phyloP scores from a whole-genome alignment of 2,888 invertebrate genomes.

The Dynastes grantii region DNA sequence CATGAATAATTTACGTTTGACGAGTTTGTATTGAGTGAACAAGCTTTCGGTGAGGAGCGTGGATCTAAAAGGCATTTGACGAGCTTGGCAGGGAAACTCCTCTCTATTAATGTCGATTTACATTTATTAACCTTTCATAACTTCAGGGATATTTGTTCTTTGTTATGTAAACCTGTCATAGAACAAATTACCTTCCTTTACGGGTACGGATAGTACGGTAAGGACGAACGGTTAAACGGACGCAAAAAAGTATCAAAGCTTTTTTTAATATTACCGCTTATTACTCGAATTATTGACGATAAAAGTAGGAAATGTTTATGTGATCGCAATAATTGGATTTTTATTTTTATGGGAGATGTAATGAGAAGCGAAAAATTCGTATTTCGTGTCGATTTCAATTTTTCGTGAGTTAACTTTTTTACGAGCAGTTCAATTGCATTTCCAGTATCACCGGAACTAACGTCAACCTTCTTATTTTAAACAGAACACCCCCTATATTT shows the following conservation, averaged over 20 bases:
- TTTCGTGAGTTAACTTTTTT: no score
- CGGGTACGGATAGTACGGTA: not conserved
- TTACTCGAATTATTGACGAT: not conserved
- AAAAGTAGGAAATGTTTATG: not conserved
- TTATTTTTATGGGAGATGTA: no score
- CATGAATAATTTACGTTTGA: slow-evolving; percentile 29
- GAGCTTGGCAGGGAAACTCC: slow-evolving; percentile 18
- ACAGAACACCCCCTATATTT: no score
- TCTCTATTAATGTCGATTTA: slow-evolving; percentile 20
- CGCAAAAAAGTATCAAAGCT: not conserved
- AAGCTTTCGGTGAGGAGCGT: not conserved
- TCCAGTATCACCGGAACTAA: no score
- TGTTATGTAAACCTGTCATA: slow-evolving; percentile 25
- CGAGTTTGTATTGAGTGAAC: slow-evolving; percentile 26
- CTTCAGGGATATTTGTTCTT: slow-evolving; percentile 22
- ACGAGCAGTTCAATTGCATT: no score
- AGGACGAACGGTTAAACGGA: not conserved
- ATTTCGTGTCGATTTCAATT: no score
- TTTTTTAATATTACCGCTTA: not conserved
- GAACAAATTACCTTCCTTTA: slow-evolving; percentile 1
- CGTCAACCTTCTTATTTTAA: no score
- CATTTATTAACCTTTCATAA: slow-evolving; percentile 33
- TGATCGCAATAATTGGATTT: not conserved
- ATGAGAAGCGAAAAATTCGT: no score
- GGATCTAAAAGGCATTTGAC: slow-evolving; percentile 30